A percentile compares a stretch with the other conserved stretches of the same genome.
Evolutionary conservation across 2,113 vertebrate species (phyloP).

Genomic region (Shinisaurus crocodilurus): DNA sequence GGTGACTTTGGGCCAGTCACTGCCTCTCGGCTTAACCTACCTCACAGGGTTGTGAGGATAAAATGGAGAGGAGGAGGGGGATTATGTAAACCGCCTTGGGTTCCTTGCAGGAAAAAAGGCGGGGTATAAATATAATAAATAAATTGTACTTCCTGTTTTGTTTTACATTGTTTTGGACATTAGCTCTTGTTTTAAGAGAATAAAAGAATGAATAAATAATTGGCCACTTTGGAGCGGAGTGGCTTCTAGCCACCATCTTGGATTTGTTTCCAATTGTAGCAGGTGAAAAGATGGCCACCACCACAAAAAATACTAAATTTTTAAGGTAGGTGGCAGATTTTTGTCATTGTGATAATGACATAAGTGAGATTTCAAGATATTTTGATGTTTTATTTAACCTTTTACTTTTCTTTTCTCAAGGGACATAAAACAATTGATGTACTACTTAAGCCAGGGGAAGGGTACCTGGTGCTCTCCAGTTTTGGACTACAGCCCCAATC

Average conservation of each 20-base stretch:
- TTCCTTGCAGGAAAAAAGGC: no score
- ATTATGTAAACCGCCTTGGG: no score
- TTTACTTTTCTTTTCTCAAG: slow-evolving; percentile 57
- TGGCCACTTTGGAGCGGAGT: background rate
- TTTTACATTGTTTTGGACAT: background rate
- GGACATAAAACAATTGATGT: slow-evolving; percentile 28
- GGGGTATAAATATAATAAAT: no score
- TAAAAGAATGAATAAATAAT: background rate
- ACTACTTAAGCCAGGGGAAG: no score
- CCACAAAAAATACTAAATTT: background rate
- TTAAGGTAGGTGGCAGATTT: slow-evolving; percentile 44
- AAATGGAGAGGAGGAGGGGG: no score
- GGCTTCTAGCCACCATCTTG: background rate
- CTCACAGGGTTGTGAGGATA: no score
- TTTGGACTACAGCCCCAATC: no score
- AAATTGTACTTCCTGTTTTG: background rate
- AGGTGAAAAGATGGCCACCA: no score
- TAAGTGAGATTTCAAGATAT: slow-evolving; percentile 49
- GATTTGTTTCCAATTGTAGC: background rate
- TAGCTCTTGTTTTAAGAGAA: background rate
- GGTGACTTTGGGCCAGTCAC: no score
- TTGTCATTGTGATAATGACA: slow-evolving; percentile 74
- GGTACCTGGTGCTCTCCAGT: no score
- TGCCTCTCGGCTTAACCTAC: no score
- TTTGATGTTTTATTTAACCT: slow-evolving; percentile 61